These are phyloP conservation scores for Marasmarcha lunaedactyla DNA, from an alignment of 2,888 invertebrate genomes.

Conservation along the genomic window DNA sequence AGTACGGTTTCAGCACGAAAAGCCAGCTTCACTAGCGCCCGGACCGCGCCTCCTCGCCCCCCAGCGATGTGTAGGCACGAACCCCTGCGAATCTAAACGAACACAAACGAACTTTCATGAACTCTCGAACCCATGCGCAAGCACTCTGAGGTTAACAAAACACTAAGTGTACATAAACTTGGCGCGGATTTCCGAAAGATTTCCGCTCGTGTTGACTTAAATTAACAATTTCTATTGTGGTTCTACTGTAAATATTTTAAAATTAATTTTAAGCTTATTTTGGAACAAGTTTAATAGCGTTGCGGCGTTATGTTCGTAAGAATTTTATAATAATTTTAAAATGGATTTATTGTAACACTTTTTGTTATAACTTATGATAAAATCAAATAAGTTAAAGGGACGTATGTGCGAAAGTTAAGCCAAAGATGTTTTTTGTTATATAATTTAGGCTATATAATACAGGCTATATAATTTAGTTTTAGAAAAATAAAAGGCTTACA, in stretches of 20 bases:
- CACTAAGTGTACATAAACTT: neutral
- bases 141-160: neutral
- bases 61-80: slow-evolving; percentile 53
- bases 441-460: no score
- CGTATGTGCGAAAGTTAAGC: no score
- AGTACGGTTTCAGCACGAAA: slow-evolving; percentile 73
- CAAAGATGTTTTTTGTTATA: no score
- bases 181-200: neutral
- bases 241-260: neutral
- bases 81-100: neutral
- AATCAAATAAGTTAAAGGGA: no score
- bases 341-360: no score
- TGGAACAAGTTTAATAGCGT: no score
- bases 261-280: no score
- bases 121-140: neutral
- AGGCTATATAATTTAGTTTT: no score
- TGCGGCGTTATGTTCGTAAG: no score
- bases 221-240: neutral
- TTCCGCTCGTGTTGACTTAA: neutral
- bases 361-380: no score
- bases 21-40: slow-evolving; percentile 64
- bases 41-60: slow-evolving; percentile 50
- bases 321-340: no score
- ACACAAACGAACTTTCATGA: neutral
- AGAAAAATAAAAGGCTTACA: no score